Evolutionary conservation across 2,797 vertebrate genomes (phyloP), one percentile per base, ranked within the genome.

Genomic region (Enteromius afrohamiltoni): DNA sequence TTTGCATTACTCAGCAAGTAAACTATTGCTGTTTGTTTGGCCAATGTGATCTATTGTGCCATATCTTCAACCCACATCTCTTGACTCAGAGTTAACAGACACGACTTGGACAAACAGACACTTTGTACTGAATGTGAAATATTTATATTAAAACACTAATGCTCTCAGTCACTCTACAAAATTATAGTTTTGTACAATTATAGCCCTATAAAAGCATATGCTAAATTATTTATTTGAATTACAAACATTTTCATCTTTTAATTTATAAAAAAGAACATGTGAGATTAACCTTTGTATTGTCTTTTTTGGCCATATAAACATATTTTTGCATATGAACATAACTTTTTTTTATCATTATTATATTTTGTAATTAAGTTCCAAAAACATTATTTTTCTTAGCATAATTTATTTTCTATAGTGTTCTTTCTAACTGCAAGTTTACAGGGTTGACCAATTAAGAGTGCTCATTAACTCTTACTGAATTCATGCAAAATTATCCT

Each of bases 11-110:
- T 75, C 58, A 76, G 6, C 45, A 49, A 40, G 80, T 51, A 13
- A 64, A 74, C 31, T 53, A 42, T 31, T 49, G 70, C 62, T 67
- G 80, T 82, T 82, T 82, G 58, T 75, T 45, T 58, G n/a, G 10
- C 10, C n/a, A 68, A n/a, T 45, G 10, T 51, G 55, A 42, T 65
- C n/a, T 67, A 2, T 81, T 71, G 11, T 14, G 23, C 13, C 42
- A 68, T 76, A 67, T 83, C 31, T 37, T 16, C 23, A 37, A 55
- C 62, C 23, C 71, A 82, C 42, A 65, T 64, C 58, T 53, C n/a
- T 13, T 65, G 58, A 74, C 58, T 67, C 80, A 75, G 47, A 26
- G 58, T 65, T 51, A 64, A 42, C 68, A 60, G 23, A 29, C 53
- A 47, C 29, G 53, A 73, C 53, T 49, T 3, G 23, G 47, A 31